phyloP scores from a whole-genome alignment of 2,888 invertebrate genomes.

The Drosophila atripex region DNA sequence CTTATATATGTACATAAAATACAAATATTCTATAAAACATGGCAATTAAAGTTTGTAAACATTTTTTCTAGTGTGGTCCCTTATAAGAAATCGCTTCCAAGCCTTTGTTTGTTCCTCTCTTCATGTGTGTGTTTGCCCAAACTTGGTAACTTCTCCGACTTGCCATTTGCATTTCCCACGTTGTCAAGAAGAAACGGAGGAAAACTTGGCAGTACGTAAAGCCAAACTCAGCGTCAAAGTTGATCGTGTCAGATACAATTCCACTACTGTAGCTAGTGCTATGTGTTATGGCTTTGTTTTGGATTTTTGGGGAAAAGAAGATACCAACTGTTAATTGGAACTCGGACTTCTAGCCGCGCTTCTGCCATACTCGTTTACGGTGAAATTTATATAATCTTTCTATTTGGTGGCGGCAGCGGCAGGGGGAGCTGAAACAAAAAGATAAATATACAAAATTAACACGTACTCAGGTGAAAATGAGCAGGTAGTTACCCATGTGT shows the following conservation, averaged over 20 bases:
- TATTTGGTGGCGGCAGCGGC: slow-evolving; percentile 28
- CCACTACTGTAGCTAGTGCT: slow-evolving; percentile 11
- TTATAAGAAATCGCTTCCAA: slow-evolving; percentile 60
- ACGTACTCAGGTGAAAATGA: slow-evolving; percentile 76
- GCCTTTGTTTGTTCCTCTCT: slow-evolving; percentile 68
- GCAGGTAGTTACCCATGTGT: slow-evolving; percentile 63
- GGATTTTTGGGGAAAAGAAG: slow-evolving; percentile 15
- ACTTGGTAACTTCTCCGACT: slow-evolving; percentile 34
- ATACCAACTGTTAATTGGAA: slow-evolving; percentile 69
- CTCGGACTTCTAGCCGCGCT: slow-evolving; percentile 32
- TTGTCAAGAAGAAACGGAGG: slow-evolving; percentile 42
- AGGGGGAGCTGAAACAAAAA: slow-evolving; percentile 30
- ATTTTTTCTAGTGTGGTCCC: slow-evolving; percentile 34
- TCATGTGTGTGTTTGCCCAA: slow-evolving; percentile 37
- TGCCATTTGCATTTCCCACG: slow-evolving; percentile 76
- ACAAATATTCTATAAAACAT: not conserved
- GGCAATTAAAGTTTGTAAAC: rapidly evolving
- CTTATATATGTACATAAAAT: no score
- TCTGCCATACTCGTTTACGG: slow-evolving; percentile 18
- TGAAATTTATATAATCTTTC: slow-evolving; percentile 60
- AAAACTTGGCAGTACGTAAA: slow-evolving; percentile 42
- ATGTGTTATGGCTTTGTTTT: slow-evolving; percentile 21
- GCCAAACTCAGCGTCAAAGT: slow-evolving; percentile 54
- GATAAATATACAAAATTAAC: slow-evolving; percentile 77
- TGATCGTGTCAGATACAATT: slow-evolving; percentile 57